Base-by-base conservation (phyloP, 2,888 invertebrate genomes). In the Argyresthia goedartella region DNA sequence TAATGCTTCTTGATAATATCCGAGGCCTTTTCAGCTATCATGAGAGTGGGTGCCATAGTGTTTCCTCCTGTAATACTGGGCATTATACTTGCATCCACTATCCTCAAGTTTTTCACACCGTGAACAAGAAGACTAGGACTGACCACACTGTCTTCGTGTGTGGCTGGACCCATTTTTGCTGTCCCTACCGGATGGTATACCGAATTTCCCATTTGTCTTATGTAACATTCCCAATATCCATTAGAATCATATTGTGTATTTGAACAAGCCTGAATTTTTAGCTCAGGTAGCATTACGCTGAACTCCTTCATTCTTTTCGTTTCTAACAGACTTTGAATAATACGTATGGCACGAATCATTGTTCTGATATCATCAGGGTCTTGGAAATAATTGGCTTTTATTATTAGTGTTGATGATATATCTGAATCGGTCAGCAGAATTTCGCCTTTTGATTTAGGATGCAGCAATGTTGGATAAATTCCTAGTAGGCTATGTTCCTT, bases 171-270 rank as follows among this genome's bases (percentile, higher is more conserved):
- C 92, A 93, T 93, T 71, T 90, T 91, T 49, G 89, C 89, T 0
- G 91, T 92, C 48, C 93, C 91, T 0, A 89, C 89, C 0, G 91
- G 90, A 66, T 94, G 93, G 70, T 91, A 93, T 34, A 89, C 66
- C 1, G 89, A 88, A 0, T 84, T 75, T 8, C 81, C 81, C 69
- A 89, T 79, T 55, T 88, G 77, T 13, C 80, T 75, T 7, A 89
- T 80, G 42, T 89, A 84, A 62, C 91, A 91, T 56, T 75, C 73
- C 88, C 90, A 89, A 65, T 89, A 91, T 0, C 66, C 66, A 46
- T 87, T 76, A 1, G 76, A 66, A 44, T 68, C 61, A 50, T 67
- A 69, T n/a, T 59, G 56, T 43, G 69, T 58, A 41, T 65, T 55
- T 1, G 57, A 61, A 57, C 88, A 88, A 14, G 63, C 66, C 9